Base-by-base conservation (phyloP, 2,113 vertebrate species). In the Arenaria interpres region DNA sequence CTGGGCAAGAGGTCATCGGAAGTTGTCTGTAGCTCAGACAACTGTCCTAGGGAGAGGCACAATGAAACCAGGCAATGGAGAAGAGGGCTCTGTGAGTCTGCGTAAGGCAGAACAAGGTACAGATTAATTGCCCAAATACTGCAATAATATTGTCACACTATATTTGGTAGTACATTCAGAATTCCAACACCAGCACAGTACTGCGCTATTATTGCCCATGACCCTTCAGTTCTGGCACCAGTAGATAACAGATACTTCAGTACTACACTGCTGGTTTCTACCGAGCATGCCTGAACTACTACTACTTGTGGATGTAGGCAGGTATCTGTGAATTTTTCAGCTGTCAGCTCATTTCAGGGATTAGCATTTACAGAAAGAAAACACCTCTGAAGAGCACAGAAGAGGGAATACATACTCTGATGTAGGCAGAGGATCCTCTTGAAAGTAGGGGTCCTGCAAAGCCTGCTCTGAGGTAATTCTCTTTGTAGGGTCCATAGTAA, bases 401-500 rank as follows among this genome's bases (percentile, higher is more conserved):
- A 80, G n/a, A 95, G 10, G 39, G 9, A 73, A 74, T 79, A 95
- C 98, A 10, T 98, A 99, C 99, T 99, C 99, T 90, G 99, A 98
- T 45, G 99, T 99, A 71, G 99, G 99, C 97, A 99, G 95, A 24
- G 99, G 99, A 67, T 99, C 99, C 97, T 99, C 99, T 94, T 99
- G 98, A 96, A 99, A 99, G 94, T 99, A 99, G 11, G 98, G 98
- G 94, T 99, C 99, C 97, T 99, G 99, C 91, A 99, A 98, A 54
- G 99, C 98, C 98, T 99, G 99, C 95, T 99, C 99, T 45, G 99
- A 99, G 62, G 99, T 99, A 97, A 99, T 99, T 98, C 99, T 98
- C 97, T 99, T 99, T 30, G 99, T 99, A 87, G 99, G 99, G 97
- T 99, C 99, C 99, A 99, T 99, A 60, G 99, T 99, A 62, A 99